phyloP scores from a whole-genome alignment of 2,888 invertebrate genomes.

The Spodoptera exigua region DNA sequence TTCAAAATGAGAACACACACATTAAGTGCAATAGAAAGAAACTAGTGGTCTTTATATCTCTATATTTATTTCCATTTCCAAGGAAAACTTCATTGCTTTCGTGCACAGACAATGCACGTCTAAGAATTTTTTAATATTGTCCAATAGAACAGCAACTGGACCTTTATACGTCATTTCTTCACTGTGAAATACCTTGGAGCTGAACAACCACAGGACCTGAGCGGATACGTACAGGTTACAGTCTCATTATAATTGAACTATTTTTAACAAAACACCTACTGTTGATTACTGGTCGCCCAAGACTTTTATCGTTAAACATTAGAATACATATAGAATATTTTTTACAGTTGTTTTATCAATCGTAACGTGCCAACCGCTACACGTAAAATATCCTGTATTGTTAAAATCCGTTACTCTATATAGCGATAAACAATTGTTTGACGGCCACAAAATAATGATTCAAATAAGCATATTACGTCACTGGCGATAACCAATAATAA shows the following conservation, averaged over 20 bases:
- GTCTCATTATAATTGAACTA: too few species aligned
- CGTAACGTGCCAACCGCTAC: too few species aligned
- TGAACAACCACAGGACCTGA: too few species aligned
- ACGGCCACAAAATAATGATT: constrained; percentile 52
- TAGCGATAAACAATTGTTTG: constrained; percentile 43
- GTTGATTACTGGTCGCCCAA: too few species aligned
- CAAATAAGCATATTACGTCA: constrained; percentile 62
- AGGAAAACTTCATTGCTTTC: neutral
- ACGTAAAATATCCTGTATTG: constrained; percentile 1
- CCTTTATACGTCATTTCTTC: neutral
- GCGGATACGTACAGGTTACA: too few species aligned
- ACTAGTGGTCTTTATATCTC: too few species aligned
- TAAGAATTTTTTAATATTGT: constrained; percentile 5
- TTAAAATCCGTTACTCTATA: constrained; percentile 11
- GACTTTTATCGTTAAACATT: too few species aligned
- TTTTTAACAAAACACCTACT: too few species aligned
- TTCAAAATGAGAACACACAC: too few species aligned
- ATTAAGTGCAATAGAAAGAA: too few species aligned
- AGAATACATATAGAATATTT: too few species aligned
- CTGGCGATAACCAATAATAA: constrained; percentile 52
- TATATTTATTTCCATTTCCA: neutral
- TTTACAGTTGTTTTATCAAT: too few species aligned
- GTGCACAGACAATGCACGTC: neutral
- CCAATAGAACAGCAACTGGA: neutral
- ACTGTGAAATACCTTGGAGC: neutral